These are phyloP conservation scores for Dyspetes luteomarginatus DNA, from an alignment of 2,888 invertebrate species.

Conservation along the genomic window DNA sequence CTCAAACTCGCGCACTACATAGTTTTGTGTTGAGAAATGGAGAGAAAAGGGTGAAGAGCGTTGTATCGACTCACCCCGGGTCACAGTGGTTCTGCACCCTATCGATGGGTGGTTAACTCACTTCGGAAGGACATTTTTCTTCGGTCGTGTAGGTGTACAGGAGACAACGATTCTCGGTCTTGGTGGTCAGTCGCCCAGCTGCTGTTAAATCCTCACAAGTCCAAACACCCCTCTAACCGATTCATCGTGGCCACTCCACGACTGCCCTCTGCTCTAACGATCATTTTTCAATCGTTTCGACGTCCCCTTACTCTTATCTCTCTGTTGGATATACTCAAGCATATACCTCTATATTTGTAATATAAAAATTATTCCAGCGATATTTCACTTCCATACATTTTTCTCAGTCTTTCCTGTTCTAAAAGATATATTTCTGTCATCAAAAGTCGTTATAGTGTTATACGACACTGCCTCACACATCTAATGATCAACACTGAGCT, in stretches of 20 bases:
- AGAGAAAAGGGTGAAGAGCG: conserved; percentile 50
- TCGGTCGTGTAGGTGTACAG: conserved; percentile 43
- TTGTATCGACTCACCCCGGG: conserved; percentile 54
- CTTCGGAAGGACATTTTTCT: conserved; percentile 72
- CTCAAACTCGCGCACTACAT: conserved; percentile 17
- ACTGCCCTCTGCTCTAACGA: conserved; percentile 59
- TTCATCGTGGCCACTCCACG: conserved; percentile 54
- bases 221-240: conserved; percentile 49
- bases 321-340: neutral
- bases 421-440: neutral
- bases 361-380: neutral
- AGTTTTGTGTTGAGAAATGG: conserved; percentile 1
- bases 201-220: conserved; percentile 49
- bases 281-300: conserved; percentile 68
- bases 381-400: neutral
- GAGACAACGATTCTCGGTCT: conserved; percentile 52
- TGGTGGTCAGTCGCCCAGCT: conserved; percentile 50
- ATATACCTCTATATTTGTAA: neutral
- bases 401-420: neutral
- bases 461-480: neutral
- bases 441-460: neutral
- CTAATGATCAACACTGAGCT: neutral
- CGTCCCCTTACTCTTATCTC: conserved; percentile 27
- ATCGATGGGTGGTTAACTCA: conserved; percentile 72
- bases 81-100: conserved; percentile 67